Conservation (phyloP, 2,797 vertebrate species). For the Rhadinocentrus ornatus region DNA sequence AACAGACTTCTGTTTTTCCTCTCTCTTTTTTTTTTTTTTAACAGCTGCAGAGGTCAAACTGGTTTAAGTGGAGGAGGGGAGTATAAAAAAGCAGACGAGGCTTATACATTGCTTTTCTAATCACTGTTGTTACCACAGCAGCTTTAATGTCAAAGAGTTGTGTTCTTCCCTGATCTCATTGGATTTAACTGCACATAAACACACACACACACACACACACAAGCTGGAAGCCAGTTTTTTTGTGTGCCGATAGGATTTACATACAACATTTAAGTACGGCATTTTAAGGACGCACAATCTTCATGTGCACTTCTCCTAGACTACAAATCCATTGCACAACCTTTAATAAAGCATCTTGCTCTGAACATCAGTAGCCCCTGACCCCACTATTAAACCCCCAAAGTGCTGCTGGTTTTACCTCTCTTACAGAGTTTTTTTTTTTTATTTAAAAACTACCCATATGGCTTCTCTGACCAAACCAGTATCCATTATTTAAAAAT, state of each 20-base stretch:
- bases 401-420: conserved; percentile 31
- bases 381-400: conserved; percentile 29
- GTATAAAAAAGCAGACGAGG: conserved; percentile 52
- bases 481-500: conserved; percentile 16
- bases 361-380: conserved; percentile 46
- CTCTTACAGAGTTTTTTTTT: conserved; percentile 4
- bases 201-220: conserved; percentile 41
- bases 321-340: conserved; percentile 62
- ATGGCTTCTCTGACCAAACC: conserved; percentile 12
- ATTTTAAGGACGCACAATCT: conserved; percentile 53
- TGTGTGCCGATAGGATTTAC: conserved; percentile 54
- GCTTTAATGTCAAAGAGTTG: conserved; percentile 63
- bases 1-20: conserved; percentile 19
- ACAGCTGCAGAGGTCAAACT: conserved; percentile 50
- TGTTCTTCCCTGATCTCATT: conserved; percentile 77
- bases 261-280: conserved; percentile 53
- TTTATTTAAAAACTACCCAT: conserved; percentile 4
- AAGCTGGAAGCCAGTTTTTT: conserved; percentile 48
- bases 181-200: conserved; percentile 53
- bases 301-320: conserved; percentile 50
- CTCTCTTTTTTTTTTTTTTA: conserved; percentile 12
- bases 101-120: conserved; percentile 50
- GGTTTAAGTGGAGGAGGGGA: conserved; percentile 40
- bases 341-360: conserved; percentile 62
- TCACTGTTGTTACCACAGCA: conserved; percentile 53